Evolutionary conservation across 2,113 vertebrate genomes (phyloP), one percentile per base, ranked within the genome.

Genomic region (Sander vitreus): DNA sequence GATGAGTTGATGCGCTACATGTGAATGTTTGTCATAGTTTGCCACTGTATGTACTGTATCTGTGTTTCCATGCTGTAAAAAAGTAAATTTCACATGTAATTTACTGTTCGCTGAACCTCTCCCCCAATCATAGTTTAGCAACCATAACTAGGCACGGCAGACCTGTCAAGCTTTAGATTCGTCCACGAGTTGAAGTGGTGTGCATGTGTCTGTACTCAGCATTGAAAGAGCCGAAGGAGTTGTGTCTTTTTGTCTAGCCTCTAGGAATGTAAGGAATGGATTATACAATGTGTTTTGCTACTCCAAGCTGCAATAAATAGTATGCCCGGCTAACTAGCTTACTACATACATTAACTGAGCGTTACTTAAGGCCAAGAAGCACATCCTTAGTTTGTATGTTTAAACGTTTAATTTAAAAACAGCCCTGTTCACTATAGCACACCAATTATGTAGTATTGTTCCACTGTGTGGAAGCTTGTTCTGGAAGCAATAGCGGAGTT

Each of bases 11-110:
- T 55, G 67, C 10, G 13, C 69, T 80, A 82, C 73, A 77, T 79
- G 86, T 65, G 25, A 58, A 50, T 68, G 21, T 78, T 12, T 60
- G 11, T 71, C 54, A 53, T 81, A 85, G 89, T 87, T 89, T 91
- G 83, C n/a, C 78, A 78, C 83, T 78, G 77, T 86, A 62, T 67
- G 57, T 83, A 23, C 50, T 65, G 58, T 66, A 47, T 57, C 27
- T 78, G 64, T 86, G 65, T 75, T 47, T 81, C 51, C 7, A 25
- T 50, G 25, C 30, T 76, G 62, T 19, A 45, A 43, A 55, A 53
- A 51, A 11, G 0, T 6, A 19, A 19, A 47, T 57, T 76, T 68
- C 21, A 43, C 25, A 27, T 47, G 23, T 1, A 53, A 60, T 12
- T 10, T 21, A 73, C 47, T 30, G 19, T 74, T 80, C 7, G 9